Base-by-base conservation (phyloP, 1,140 invertebrate genomes). In the Cylas formicarius region DNA sequence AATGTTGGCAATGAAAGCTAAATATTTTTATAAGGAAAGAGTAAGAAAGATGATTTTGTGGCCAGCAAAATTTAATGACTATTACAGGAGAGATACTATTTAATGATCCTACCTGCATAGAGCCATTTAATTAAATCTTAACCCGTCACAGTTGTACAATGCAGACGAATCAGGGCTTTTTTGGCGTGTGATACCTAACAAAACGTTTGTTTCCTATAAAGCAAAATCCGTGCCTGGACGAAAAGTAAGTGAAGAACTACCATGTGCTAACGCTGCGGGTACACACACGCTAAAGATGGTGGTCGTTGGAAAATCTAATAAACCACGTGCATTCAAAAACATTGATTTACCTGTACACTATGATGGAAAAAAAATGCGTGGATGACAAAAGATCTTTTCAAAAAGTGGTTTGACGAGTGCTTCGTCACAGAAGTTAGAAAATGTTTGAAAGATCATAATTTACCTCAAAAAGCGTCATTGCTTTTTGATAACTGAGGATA, bases 401-500 rank as follows among this genome's bases (percentile, higher is more conserved):
- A n/a, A n/a, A n/a, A n/a, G n/a, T n/a, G n/a, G n/a, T n/a, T n/a
- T n/a, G n/a, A n/a, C n/a, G n/a, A n/a, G n/a, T n/a, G n/a, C n/a
- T n/a, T n/a, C n/a, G n/a, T n/a, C n/a, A n/a, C n/a, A n/a, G n/a
- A n/a, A n/a, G n/a, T n/a, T n/a, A n/a, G n/a, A n/a, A n/a, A n/a
- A n/a, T n/a, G n/a, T n/a, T n/a, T n/a, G n/a, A n/a, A n/a, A n/a
- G n/a, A n/a, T n/a, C n/a, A n/a, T n/a, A n/a, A n/a, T n/a, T n/a
- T n/a, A n/a, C n/a, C n/a, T n/a, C n/a, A n/a, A n/a, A n/a, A n/a
- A n/a, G n/a, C n/a, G n/a, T n/a, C n/a, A n/a, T n/a, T n/a, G n/a
- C n/a, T n/a, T n/a, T n/a, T n/a, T n/a, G n/a, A 56, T 54, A 55
- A 55, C 52, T 50, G 55, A 59, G 24, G 58, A 65, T 58, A 57